Evolutionary conservation across 30 jellyfish, hydroid and myxozoan genomes (phyloP).

Genomic region (Nemopilema nomurai): DNA sequence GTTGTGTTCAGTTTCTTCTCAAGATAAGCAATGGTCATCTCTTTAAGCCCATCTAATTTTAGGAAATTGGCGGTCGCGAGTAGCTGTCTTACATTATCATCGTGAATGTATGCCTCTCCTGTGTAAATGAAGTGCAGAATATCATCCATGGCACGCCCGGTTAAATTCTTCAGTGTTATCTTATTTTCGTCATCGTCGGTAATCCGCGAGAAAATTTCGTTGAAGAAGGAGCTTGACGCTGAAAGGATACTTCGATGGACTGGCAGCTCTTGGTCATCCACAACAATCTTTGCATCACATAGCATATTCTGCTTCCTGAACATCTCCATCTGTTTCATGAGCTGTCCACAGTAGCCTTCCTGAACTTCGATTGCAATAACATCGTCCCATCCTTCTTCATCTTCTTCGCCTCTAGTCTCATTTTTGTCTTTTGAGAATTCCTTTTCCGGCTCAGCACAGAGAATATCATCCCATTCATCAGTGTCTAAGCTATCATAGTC

Average conservation of each 20-base stretch:
- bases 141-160: conserved; percentile 89
- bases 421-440: conserved; percentile 33
- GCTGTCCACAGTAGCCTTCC: conserved; percentile 86
- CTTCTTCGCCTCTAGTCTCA: conserved; percentile 63
- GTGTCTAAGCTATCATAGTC: conserved; percentile 38
- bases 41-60: conserved; percentile 76
- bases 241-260: conserved; percentile 80
- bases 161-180: conserved; percentile 76
- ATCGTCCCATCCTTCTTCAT: conserved; percentile 96
- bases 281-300: conserved; percentile 93
- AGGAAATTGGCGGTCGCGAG: conserved; percentile 95
- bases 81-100: conserved; percentile 95
- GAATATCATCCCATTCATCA: conserved; percentile 94
- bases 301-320: conserved; percentile 80
- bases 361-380: conserved; percentile 94
- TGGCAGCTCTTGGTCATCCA: conserved; percentile 89
- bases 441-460: conserved; percentile 87
- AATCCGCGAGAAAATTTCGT: conserved; percentile 79
- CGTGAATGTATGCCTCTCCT: conserved; percentile 95
- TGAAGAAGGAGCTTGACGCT: conserved; percentile 86
- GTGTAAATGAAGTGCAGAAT: conserved; percentile 92
- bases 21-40: conserved; percentile 82
- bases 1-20: conserved; percentile 83
- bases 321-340: conserved; percentile 91
- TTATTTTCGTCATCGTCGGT: conserved; percentile 74